Percentiles rank a stretch among this genome's conserved stretches.
Evolutionary conservation across 2,888 invertebrate genomes (phyloP).

Genomic region (Seladonia tumulorum): DNA sequence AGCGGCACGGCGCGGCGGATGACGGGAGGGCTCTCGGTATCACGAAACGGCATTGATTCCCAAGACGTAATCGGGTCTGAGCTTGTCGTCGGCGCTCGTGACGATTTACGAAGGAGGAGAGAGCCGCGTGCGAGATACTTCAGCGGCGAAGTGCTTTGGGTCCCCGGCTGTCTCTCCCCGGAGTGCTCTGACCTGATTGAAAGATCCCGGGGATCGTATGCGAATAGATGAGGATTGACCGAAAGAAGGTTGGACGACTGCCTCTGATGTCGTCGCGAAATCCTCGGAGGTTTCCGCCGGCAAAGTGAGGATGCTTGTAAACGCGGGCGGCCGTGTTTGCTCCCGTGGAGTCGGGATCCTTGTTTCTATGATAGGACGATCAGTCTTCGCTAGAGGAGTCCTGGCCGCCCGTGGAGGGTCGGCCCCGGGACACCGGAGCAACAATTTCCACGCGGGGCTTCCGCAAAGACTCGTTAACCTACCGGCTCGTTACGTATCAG

Average conservation of each 20-base stretch:
- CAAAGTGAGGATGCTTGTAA: conserved; percentile 76
- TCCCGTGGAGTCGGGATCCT: conserved; percentile 48
- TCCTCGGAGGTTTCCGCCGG: conserved; percentile 63
- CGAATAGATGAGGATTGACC: conserved; percentile 71
- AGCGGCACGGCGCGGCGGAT: no score
- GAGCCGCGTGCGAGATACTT: conserved; percentile 27
- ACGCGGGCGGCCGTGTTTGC: conserved; percentile 56
- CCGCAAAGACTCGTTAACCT: conserved; percentile 55
- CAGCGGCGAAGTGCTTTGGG: conserved; percentile 40
- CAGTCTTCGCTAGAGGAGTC: conserved; percentile 37
- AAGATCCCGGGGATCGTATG: conserved; percentile 51
- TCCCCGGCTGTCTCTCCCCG: conserved; percentile 22
- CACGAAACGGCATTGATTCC: conserved; percentile 47
- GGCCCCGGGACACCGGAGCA: not conserved
- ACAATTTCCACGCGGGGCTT: conserved; percentile 49
- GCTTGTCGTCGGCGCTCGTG: conserved; percentile 12
- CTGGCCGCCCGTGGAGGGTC: not conserved
- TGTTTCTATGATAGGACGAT: conserved; percentile 65
- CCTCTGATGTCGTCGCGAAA: conserved; percentile 36
- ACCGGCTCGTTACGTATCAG: conserved; percentile 8
- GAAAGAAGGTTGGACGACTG: conserved; percentile 43
- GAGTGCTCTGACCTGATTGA: conserved; percentile 59
- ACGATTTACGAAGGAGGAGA: conserved; percentile 54
- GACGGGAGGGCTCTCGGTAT: not conserved
- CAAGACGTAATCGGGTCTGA: conserved; percentile 23